phyloP scores from a whole-genome alignment of 1,140 invertebrate species.

The Hylyphantes graminicola region DNA sequence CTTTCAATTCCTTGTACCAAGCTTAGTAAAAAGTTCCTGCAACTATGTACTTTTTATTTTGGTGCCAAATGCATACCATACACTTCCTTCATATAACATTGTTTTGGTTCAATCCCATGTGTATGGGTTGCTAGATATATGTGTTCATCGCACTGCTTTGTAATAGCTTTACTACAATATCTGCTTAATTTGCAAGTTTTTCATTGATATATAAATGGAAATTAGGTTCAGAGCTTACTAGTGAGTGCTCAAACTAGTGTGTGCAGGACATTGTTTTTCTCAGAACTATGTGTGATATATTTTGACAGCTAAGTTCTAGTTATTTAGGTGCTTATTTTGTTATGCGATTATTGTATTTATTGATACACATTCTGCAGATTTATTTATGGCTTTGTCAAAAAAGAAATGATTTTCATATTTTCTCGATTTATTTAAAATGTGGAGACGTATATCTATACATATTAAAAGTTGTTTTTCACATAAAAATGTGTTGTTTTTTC shows the following conservation, averaged over 20 bases:
- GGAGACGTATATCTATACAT: conserved; percentile 10
- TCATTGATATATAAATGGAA: neutral
- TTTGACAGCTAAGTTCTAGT: conserved; percentile 33
- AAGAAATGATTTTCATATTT: conserved; percentile 32
- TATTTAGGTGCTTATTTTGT: conserved; percentile 25
- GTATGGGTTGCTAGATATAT: neutral
- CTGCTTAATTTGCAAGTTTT: neutral
- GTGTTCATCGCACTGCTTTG: conserved; percentile 5
- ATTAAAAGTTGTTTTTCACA: conserved; percentile 3
- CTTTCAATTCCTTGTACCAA: no score
- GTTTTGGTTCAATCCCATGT: neutral
- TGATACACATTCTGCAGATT: conserved; percentile 25
- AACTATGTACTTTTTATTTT: neutral
- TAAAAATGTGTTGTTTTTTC: no score
- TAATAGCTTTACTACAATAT: conserved; percentile 9
- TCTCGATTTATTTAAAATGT: conserved; percentile 35
- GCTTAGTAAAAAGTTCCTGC: no score
- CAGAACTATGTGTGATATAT: conserved; percentile 39
- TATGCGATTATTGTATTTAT: conserved; percentile 40
- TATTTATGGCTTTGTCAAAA: conserved; percentile 26
- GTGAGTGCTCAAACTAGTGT: conserved; percentile 28
- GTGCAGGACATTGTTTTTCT: conserved; percentile 20
- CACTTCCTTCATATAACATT: neutral
- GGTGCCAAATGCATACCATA: neutral
- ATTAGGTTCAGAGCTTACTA: conserved; percentile 22